A percentile compares a stretch with the other conserved stretches of the same genome.
Evolutionary conservation across 2,113 vertebrate genomes (phyloP).

Genomic region (Ciconia maguari): DNA sequence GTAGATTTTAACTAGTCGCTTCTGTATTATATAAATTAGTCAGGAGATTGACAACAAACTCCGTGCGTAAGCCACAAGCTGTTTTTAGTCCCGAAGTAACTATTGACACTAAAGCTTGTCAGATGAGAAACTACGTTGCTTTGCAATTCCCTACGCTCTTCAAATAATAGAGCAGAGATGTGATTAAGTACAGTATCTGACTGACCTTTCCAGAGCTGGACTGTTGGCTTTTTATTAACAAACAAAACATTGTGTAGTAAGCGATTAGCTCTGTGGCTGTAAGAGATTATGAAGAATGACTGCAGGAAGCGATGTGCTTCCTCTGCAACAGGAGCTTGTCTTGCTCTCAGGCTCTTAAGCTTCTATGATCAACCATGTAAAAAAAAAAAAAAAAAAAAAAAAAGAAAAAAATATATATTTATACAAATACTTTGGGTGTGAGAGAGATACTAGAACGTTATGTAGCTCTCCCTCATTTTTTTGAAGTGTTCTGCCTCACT

Average conservation of each 20-base stretch:
- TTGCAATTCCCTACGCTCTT: background rate
- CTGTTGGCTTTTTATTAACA: background rate
- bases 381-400: too few species aligned
- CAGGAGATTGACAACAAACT: background rate
- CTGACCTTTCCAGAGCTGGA: constrained; percentile 2
- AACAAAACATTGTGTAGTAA: background rate
- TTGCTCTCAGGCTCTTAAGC: background rate
- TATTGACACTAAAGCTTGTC: background rate
- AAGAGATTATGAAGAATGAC: background rate
- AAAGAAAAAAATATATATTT: background rate
- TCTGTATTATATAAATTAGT: background rate
- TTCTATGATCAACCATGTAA: background rate
- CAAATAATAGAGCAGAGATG: background rate
- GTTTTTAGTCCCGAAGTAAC: background rate
- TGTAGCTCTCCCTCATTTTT: background rate
- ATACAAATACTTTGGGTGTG: background rate
- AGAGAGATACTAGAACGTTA: background rate
- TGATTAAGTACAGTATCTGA: background rate
- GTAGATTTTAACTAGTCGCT: background rate
- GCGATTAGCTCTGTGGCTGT: background rate
- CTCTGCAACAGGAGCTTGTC: background rate
- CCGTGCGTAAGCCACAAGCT: background rate
- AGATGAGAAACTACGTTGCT: background rate
- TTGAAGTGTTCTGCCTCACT: background rate
- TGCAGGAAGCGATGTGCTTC: background rate